A percentile compares a stretch with the other conserved stretches of the same genome.
phyloP scores from a whole-genome alignment of 1,140 invertebrate genomes.

The Tetramorium parvispinum region DNA sequence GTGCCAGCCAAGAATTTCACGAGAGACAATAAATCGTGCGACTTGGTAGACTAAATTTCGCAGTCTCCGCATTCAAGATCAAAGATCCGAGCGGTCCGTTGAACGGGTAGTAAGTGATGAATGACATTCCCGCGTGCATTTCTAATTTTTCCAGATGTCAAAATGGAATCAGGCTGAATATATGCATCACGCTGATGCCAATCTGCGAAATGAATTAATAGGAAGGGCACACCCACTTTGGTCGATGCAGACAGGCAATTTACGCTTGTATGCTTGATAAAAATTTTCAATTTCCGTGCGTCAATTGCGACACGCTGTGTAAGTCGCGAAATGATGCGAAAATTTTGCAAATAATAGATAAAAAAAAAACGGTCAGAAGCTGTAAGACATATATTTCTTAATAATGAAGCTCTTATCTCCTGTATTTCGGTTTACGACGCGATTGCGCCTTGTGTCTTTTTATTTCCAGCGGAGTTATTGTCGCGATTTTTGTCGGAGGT shows the following conservation, averaged over 20 bases:
- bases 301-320: not conserved
- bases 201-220: constrained; percentile 69
- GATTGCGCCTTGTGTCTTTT: not conserved
- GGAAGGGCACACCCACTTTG: constrained; percentile 64
- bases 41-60: not conserved
- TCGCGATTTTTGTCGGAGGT: not conserved
- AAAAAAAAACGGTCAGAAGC: not conserved
- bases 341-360: not conserved
- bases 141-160: not conserved
- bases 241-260: constrained; percentile 22
- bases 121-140: not conserved
- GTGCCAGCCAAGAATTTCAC: not conserved
- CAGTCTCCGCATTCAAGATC: not conserved
- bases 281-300: constrained; percentile 52
- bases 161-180: not conserved
- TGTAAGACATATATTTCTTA: not conserved
- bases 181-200: not conserved
- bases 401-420: not conserved
- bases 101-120: not conserved
- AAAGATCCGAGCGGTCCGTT: not conserved
- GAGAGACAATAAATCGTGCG: not conserved
- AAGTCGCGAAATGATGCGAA: not conserved
- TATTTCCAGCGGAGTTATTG: not conserved
- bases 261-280: constrained; percentile 48
- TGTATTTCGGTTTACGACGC: not conserved